These are phyloP conservation scores for Petrolisthes manimaculis DNA, from an alignment of 2,888 invertebrate species.

Conservation along the genomic window DNA sequence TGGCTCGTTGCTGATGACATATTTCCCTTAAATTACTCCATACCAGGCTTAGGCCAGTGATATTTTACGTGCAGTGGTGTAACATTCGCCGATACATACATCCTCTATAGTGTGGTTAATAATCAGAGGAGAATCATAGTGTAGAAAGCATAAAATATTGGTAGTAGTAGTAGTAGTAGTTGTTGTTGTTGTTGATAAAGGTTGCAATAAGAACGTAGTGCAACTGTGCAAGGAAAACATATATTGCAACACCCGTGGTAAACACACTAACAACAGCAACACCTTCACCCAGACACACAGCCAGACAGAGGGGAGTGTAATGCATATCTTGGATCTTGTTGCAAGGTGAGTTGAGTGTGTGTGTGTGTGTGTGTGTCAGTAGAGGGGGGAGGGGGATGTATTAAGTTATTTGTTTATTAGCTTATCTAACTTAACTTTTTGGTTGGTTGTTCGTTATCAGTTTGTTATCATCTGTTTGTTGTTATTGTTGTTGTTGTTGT, in stretches of 20 bases:
- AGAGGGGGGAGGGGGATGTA: neutral
- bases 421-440: neutral
- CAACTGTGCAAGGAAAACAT: neutral
- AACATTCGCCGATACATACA: neutral
- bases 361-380: neutral
- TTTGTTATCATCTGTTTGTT: neutral
- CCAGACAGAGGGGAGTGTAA: conserved; percentile 29
- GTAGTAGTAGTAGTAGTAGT: neutral
- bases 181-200: no score
- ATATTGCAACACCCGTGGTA: neutral
- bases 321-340: conserved; percentile 42
- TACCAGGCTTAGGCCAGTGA: neutral
- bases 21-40: neutral
- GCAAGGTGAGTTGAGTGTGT: conserved; percentile 21
- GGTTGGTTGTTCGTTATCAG: neutral
- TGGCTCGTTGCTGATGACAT: neutral
- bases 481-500: neutral
- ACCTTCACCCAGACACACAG: neutral
- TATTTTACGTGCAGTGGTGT: neutral
- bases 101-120: neutral
- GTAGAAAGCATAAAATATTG: neutral
- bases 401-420: neutral
- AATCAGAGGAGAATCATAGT: neutral
- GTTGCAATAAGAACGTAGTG: no score
- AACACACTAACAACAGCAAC: neutral